phyloP scores from a whole-genome alignment of 2,888 invertebrate genomes.

The Ennomos fuscantarius region DNA sequence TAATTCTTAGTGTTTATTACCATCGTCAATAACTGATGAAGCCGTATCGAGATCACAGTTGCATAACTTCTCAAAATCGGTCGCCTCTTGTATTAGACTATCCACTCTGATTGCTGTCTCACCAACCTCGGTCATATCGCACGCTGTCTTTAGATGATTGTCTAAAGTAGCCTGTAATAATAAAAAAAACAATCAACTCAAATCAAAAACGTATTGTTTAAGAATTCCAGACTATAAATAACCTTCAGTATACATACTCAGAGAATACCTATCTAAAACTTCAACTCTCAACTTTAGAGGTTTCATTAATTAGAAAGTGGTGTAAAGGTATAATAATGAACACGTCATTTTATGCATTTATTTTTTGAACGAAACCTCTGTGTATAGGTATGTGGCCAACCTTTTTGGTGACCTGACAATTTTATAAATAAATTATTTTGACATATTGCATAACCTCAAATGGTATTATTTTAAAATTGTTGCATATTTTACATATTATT shows the following conservation, averaged over 20 bases:
- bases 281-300: too few species aligned
- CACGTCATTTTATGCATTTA: too few species aligned
- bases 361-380: too few species aligned
- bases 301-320: too few species aligned
- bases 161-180: slow-evolving; percentile 89
- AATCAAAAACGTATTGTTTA: too few species aligned
- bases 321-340: too few species aligned
- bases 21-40: slow-evolving; percentile 91
- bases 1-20: too few species aligned
- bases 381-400: too few species aligned
- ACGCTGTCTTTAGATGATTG: slow-evolving; percentile 90
- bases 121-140: slow-evolving; percentile 95
- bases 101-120: slow-evolving; percentile 94
- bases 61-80: slow-evolving; percentile 91
- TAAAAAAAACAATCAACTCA: slow-evolving; percentile 23
- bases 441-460: slow-evolving; percentile 5
- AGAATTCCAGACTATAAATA: too few species aligned
- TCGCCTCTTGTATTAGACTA: slow-evolving; percentile 90
- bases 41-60: slow-evolving; percentile 93
- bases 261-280: too few species aligned
- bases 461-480: background rate
- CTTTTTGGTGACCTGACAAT: background rate
- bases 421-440: background rate
- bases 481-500: background rate
- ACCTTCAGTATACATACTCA: too few species aligned